Evolutionary conservation across 2,797 vertebrate species (phyloP), one percentile per base, ranked within the genome.

Genomic region (Forpus xanthops): DNA sequence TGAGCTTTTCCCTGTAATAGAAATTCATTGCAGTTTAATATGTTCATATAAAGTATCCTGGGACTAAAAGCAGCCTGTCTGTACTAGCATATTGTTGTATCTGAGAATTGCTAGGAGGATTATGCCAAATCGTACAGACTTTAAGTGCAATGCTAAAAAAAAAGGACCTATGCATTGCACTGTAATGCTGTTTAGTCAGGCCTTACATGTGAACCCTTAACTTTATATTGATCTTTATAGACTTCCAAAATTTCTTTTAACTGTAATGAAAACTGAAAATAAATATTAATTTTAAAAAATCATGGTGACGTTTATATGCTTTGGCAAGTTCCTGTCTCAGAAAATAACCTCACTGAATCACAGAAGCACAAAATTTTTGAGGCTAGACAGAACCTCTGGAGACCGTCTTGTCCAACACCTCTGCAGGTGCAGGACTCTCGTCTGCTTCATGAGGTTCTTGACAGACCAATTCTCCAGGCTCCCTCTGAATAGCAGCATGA

Each of bases 251-350:
- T 44, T 5, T 39, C 35, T 42, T 25, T 35, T 62, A 27, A 68
- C 11, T 56, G 9, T 11, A 76, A 33, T 68, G 14, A 83, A 91
- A 80, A 68, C 8, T n/a, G 18, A 39, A 62, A 78, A 72, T 19
- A 67, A 31, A 60, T 16, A 45, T 25, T 52, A 35, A 23, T 53
- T 53, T 25, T 7, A 35, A 28, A 25, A 47, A 65, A 52, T 33
- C 7, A 9, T 56, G 3, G 0, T 5, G 3, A 6, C 27, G 1
- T 0, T 50, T 37, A 28, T 4, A 28, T 25, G 6, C 6, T 85
- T 55, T 67, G 23, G 3, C 3, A 78, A 62, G 25, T 39, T 64
- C 3, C 1, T 12, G 4, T 23, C 20, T 31, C 30, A 79, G 62
- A 64, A 82, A 50, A 62, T 4, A 60, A 6, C 27, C n/a, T 67